Base-by-base conservation (phyloP, 2,113 vertebrate species). In the Eolophus roseicapilla region DNA sequence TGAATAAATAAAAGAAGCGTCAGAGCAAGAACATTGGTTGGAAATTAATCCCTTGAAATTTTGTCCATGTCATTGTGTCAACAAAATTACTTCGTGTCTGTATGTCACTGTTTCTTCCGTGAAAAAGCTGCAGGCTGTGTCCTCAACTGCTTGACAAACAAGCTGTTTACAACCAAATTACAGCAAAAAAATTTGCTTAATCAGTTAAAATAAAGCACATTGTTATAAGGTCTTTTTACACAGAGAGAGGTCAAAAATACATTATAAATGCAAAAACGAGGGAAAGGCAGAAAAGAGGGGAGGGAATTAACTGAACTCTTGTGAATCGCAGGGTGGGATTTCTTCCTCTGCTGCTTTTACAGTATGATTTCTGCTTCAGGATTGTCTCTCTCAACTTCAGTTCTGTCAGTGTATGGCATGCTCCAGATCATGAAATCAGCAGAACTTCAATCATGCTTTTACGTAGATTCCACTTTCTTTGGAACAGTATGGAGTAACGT, bases 221-320 rank as follows among this genome's bases (percentile, higher is more conserved):
- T 65, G 3, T 57, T 79, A 17, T 27, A 46, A 74, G 17, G 41
- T 65, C 53, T 79, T 82, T 64, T 60, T 74, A 52, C n/a, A 63
- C 93, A 97, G 93, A 97, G 93, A 95, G 95, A 76, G 86, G 95
- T 96, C 96, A 94, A 95, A 97, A 92, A 79, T 65, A 44, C 13
- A 9, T 37, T 27, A 76, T 37, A 69, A 53, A 46, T 39, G 18
- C n/a, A 33, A 86, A 88, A 52, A 1, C 1, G 35, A 59, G 46
- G 13, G 15, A 21, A 47, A 77, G 49, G 33, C 1, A 2, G 60
- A 82, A 92, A 90, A 91, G 52, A 75, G n/a, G 50, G 78, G 81
- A 68, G 82, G 43, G 27, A 63, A 47, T 74, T 53, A 82, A 68
- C 47, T 57, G 37, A 65, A 71, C 57, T 13, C 28, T 76, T 52